phyloP scores from a whole-genome alignment of 2,113 vertebrate genomes.

The Thermophis baileyi region DNA sequence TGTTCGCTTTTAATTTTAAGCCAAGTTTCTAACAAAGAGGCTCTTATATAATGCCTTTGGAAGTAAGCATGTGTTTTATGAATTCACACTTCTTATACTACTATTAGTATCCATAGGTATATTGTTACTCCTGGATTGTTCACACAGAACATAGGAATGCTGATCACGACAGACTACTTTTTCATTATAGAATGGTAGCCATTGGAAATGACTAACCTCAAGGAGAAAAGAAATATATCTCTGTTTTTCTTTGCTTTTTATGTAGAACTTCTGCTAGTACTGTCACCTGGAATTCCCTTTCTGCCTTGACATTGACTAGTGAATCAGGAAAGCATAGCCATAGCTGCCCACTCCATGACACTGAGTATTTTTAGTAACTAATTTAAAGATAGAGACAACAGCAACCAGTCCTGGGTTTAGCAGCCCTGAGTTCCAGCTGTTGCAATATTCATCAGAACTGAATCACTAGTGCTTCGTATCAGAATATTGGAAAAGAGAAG shows the following conservation, averaged over 20 bases:
- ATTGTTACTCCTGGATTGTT: background rate
- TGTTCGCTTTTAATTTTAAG: too few relatives aligned
- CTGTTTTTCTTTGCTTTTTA: background rate
- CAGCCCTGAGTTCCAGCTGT: background rate
- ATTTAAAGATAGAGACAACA: background rate
- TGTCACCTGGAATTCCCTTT: background rate
- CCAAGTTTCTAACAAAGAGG: too few relatives aligned
- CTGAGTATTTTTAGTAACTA: background rate
- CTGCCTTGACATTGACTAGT: background rate
- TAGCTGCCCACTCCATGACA: background rate
- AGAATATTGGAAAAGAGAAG: background rate
- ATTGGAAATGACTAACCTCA: too few relatives aligned
- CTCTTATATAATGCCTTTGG: too few relatives aligned
- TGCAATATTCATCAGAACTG: background rate
- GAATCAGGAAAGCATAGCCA: background rate
- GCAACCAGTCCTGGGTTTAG: background rate
- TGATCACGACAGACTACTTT: background rate
- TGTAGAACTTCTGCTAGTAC: background rate
- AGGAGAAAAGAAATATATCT: background rate
- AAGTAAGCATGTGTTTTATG: too few relatives aligned
- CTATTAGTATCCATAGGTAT: background rate
- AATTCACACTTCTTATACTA: background rate
- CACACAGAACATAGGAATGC: background rate
- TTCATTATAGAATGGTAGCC: background rate
- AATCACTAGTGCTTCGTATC: background rate